Base-by-base conservation (phyloP, 1,140 invertebrate genomes). In the Gryon sp. region DNA sequence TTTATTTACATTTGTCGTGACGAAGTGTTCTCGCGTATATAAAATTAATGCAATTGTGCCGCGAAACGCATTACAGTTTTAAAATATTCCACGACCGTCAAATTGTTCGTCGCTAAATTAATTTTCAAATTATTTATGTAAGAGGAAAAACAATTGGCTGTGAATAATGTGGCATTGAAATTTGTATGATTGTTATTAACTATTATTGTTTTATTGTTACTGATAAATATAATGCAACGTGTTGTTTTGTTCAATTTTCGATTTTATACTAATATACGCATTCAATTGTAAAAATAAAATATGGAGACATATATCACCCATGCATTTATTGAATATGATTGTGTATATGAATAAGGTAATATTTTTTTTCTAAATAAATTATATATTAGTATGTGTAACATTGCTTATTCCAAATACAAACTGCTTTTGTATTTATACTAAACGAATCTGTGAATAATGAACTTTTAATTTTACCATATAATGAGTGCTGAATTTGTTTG, bases 121-220 rank as follows among this genome's bases (percentile, higher is more conserved):
- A 69, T 69, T 59, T 50, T 40, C 45, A 28, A 59, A 59, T 69
- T 69, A 69, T 69, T 69, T 59, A 69, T 69, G 65, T 69, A 59
- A 40, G 53, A 57, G 52, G 63, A 48, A 68, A 57, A 68, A 68
- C 52, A 68, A 57, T 68, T 59, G 50, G 22, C 43, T 14, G 52
- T 59, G 43, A 59, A 68, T 68, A 50, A 68, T 68, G 52, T 50
- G 52, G 12, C 63, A 68, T 57, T 68, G 52, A 40, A 30, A 36
- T 20, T 19, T 57, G 41, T 12, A 40, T 40, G 46, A 68, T 68
- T 68, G 40, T 68, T 68, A 68, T 68, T 22, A 50, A 20, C 20
- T 7, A 16, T 68, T 57, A 68, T 57, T 50, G 32, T 50, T 68
- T 68, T 57, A 68, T 68, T 55, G 19, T 41, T 50, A 50, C n/a